A percentile compares a stretch with the other conserved stretches of the same genome.
Conservation (phyloP, 30 jellyfish, hydroid and myxozoan genomes). For the Chrysaora quinquecirrha region DNA sequence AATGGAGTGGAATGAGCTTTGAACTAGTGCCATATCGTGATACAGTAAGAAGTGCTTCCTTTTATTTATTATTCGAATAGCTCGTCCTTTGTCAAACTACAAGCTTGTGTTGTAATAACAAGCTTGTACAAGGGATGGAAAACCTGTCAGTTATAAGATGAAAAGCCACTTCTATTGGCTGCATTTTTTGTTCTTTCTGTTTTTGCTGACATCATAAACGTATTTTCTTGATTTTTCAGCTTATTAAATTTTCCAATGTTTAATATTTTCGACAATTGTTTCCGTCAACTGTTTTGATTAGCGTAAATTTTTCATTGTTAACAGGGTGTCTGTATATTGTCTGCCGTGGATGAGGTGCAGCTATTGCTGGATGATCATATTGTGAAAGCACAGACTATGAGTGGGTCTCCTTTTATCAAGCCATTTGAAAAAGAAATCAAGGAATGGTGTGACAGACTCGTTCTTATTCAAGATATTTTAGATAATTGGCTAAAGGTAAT, state of each 20-base stretch:
- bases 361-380: slow-evolving; percentile 91
- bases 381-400: slow-evolving; percentile 96
- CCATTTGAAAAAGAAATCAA: slow-evolving; percentile 94
- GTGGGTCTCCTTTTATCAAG: slow-evolving; percentile 97
- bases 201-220: too few relatives aligned
- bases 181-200: too few relatives aligned
- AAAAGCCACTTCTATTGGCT: too few relatives aligned
- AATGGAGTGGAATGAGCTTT: slow-evolving; percentile 88
- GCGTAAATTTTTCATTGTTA: too few relatives aligned
- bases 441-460: slow-evolving; percentile 90
- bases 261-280: too few relatives aligned
- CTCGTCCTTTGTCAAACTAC: neutral
- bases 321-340: slow-evolving; percentile 86
- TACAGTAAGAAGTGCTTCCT: slow-evolving; percentile 73
- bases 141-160: too few relatives aligned
- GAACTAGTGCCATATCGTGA: slow-evolving; percentile 90
- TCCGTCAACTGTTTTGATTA: too few relatives aligned
- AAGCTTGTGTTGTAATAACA: too few relatives aligned
- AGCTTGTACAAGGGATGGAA: too few relatives aligned
- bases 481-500: slow-evolving; percentile 93
- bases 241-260: too few relatives aligned
- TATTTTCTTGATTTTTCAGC: too few relatives aligned
- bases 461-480: slow-evolving; percentile 89
- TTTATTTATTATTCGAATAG: neutral
- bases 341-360: slow-evolving; percentile 93